phyloP scores from a whole-genome alignment of 2,797 vertebrate species.

The Podarcis lilfordi region DNA sequence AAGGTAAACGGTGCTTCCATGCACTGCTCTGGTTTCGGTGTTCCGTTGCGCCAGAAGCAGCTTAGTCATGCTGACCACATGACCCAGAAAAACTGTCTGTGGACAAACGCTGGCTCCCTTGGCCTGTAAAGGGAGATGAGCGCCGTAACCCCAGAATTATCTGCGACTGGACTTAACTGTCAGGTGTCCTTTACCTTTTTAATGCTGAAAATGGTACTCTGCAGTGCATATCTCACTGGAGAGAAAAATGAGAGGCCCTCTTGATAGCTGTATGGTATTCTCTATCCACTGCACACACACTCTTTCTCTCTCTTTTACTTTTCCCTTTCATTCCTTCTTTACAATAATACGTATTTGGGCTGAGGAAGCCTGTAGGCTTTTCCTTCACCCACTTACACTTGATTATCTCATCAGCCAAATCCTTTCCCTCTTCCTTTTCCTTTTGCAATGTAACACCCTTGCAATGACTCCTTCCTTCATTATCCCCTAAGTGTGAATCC shows the following conservation, averaged over 20 bases:
- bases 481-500: conserved; percentile 25
- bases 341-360: conserved; percentile 24
- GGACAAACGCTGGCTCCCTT: too few relatives aligned
- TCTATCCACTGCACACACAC: not conserved
- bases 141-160: too few relatives aligned
- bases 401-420: conserved; percentile 18
- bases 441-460: conserved; percentile 1
- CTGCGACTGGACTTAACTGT: too few relatives aligned
- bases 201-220: conserved; percentile 58
- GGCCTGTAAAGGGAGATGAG: too few relatives aligned
- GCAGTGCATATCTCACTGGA: conserved; percentile 65
- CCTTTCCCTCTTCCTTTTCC: not conserved
- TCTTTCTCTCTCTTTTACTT: conserved; percentile 32
- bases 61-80: too few relatives aligned
- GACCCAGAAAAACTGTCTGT: too few relatives aligned
- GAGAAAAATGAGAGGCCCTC: conserved; percentile 57
- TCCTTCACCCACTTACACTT: not conserved
- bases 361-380: conserved; percentile 36
- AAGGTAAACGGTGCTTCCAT: too few relatives aligned
- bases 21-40: too few relatives aligned
- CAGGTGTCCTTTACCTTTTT: conserved; percentile 2
- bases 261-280: conserved; percentile 51
- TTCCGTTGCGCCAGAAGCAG: too few relatives aligned
- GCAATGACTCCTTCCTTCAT: conserved; percentile 29
- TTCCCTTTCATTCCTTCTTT: conserved; percentile 46